Evolutionary conservation across 2,888 invertebrate species (phyloP), one percentile per base, ranked within the genome.

Genomic region (Erebia epiphron): DNA sequence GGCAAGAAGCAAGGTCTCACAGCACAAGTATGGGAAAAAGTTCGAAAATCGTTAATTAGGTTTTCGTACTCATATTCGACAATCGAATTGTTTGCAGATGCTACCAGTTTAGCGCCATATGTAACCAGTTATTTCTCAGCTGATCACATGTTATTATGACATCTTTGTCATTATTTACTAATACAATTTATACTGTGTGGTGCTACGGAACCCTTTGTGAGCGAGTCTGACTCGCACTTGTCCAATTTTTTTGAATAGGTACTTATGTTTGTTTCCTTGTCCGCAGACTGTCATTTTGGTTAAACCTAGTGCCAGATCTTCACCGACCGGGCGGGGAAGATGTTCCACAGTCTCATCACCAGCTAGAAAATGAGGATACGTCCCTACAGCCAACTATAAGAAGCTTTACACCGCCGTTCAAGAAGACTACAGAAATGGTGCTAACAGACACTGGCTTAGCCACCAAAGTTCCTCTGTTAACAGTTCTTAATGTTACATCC

Each of bases 251-350:
- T 52, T 63, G 16, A 35, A 26, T 50, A 64, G n/a, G n/a, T n/a
- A n/a, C n/a, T n/a, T n/a, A 21, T 54, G n/a, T 61, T 4, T 14
- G 49, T 14, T 50, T 68, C 49, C 21, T 83, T 83, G 77, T 84
- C 75, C 75, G 77, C 90, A 95, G 96, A 76, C 94, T 99, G 68
- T 98, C 98, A 1, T 98, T 99, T 88, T 99, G 99, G 99, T 88
- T 98, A 71, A 98, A 98, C 83, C 94, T 99, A 66, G 98, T 99
- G 71, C 99, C 99, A 49, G 98, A 98, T 83, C 94, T 98, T 43
- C 98, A 98, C 84, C 96, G 97, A 78, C 97, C 97, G 0, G 97
- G 98, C 9, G 96, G 97, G 9, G 97, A 97, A 79, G 97, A 97
- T 79, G 97, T 98, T 4, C 97, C 97, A 41, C 94, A 95, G 58